Base-by-base conservation (phyloP, 2,888 invertebrate genomes). In the Candidula unifasciata region DNA sequence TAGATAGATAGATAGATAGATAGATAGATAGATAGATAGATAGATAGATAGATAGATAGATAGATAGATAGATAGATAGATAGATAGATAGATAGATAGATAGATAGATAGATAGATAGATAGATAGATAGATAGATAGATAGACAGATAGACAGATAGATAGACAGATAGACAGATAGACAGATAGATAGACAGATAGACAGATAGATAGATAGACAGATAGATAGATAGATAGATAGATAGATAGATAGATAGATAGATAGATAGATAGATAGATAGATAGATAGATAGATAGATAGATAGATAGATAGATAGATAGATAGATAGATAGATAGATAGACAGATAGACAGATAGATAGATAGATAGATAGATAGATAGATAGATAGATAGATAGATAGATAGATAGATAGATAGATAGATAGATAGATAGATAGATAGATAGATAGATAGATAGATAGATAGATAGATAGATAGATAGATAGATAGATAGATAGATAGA, bases 71-170 rank as follows among this genome's bases (percentile, higher is more conserved):
- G 64, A 6, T 6, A 10, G 27, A 30, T n/a, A 3, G 6, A 27
- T 6, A 18, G 27, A 27, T n/a, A n/a, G n/a, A 69, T 6, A 69
- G 27, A 69, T 69, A n/a, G 27, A 69, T n/a, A 44, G 69, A 69
- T 35, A 69, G 69, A 69, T n/a, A 69, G 69, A 69, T n/a, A 69
- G 69, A 69, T n/a, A 69, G 13, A 69, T 6, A 69, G 69, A 73
- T 73, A 73, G 73, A 73, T 73, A 73, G 73, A 60, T 60, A 73
- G 73, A 73, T 37, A 73, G 73, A 73, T n/a, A n/a, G n/a, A n/a
- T 3, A 73, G 73, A 73, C 33, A 73, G 5, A 73, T 30, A 73
- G 73, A 35, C 21, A 73, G 73, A 35, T 2, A 73, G 80, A 52
- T 18, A 80, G 54, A 69, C 27, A 69, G 30, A 54, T 44, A 80